phyloP scores from a whole-genome alignment of 2,888 invertebrate genomes.

The Ennomos quercinarius region DNA sequence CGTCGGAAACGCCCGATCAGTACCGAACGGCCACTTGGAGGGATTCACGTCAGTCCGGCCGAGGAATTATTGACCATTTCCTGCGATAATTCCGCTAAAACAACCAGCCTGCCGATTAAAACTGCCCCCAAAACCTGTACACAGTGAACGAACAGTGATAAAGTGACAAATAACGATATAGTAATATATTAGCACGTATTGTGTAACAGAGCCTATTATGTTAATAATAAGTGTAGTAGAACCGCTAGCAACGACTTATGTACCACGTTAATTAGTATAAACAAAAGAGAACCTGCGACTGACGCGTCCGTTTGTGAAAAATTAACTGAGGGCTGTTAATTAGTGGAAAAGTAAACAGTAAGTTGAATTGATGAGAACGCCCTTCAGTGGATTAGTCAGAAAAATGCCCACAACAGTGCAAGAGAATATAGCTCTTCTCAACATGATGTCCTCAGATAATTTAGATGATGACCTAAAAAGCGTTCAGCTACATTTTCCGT shows the following conservation, averaged over 20 bases:
- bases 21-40: constrained; percentile 68
- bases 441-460: constrained; percentile 89
- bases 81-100: constrained; percentile 64
- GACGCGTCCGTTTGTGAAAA: constrained; percentile 28
- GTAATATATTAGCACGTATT: constrained; percentile 50
- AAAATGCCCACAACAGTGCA: constrained; percentile 77
- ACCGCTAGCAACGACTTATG: constrained; percentile 60
- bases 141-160: constrained; percentile 61
- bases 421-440: constrained; percentile 86
- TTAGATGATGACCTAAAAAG: constrained; percentile 97
- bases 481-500: constrained; percentile 95
- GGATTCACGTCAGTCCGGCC: constrained; percentile 69
- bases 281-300: constrained; percentile 43
- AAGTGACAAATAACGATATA: constrained; percentile 56
- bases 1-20: constrained; percentile 73
- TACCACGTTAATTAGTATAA: constrained; percentile 60
- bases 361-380: constrained; percentile 48
- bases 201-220: constrained; percentile 59
- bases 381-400: constrained; percentile 45
- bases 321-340: constrained; percentile 39
- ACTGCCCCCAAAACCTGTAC: constrained; percentile 55
- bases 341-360: constrained; percentile 39
- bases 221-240: constrained; percentile 54
- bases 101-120: constrained; percentile 55
- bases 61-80: constrained; percentile 77